Evolutionary conservation across 2,797 vertebrate species (phyloP).

Genomic region (Steatocranus sp.): DNA sequence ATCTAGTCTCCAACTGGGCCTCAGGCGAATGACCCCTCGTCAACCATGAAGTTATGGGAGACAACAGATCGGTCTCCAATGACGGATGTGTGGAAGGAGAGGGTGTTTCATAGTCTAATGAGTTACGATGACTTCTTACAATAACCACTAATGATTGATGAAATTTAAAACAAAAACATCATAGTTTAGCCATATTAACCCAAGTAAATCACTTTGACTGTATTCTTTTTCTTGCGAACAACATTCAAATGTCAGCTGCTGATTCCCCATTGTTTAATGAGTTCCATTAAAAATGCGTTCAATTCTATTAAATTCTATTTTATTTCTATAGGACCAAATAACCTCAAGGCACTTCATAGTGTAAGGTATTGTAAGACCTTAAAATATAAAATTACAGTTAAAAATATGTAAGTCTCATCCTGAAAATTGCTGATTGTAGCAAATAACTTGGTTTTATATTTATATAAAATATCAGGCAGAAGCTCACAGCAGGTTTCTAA

Average conservation of each 20-base stretch:
- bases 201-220: slow-evolving; percentile 16
- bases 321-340: background rate
- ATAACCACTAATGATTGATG: slow-evolving; percentile 29
- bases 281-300: background rate
- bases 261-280: slow-evolving; percentile 14
- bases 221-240: slow-evolving; percentile 23
- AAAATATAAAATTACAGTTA: background rate
- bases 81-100: slow-evolving; percentile 63
- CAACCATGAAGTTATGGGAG: slow-evolving; percentile 69
- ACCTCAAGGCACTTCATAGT: background rate
- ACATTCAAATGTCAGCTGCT: slow-evolving; percentile 7
- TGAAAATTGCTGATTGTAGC: background rate
- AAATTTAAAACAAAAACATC: slow-evolving; percentile 5
- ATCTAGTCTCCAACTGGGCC: slow-evolving; percentile 62
- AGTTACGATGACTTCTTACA: slow-evolving; percentile 42
- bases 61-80: slow-evolving; percentile 69
- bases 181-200: slow-evolving; percentile 11
- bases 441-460: background rate
- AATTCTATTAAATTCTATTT: background rate
- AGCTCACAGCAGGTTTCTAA: background rate
- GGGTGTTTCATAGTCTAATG: slow-evolving; percentile 37
- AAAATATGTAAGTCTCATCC: background rate
- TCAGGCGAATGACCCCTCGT: slow-evolving; percentile 69
- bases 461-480: background rate
- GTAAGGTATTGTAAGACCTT: background rate